Base-by-base conservation (phyloP, 2,113 vertebrate genomes). In the Formicarius rufipectus region DNA sequence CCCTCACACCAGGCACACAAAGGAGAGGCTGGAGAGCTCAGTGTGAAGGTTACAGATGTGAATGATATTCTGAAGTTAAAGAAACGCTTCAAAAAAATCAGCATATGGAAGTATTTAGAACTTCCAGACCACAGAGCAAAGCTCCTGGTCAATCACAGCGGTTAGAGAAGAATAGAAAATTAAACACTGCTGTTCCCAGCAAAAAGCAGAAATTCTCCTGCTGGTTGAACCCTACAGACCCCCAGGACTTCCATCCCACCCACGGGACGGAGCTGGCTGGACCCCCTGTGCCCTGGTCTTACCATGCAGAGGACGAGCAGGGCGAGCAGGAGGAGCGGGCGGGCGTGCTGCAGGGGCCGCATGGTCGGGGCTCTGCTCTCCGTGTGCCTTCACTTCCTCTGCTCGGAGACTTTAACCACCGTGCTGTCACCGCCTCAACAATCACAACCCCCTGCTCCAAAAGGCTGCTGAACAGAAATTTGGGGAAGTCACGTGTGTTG, bases 41-140 rank as follows among this genome's bases (percentile, higher is more conserved):
- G 42, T 0, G 15, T 0, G 0, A 49, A 42, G 17, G 6, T 37
- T 53, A 15, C 12, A 2, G 64, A 12, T 5, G 9, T 0, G 1
- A 13, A 2, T 0, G 12, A 12, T 4, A 2, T 12, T 19, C 28
- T 42, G 9, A 18, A 44, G 9, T 4, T 0, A 28, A 62, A 69
- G 45, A 39, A 59, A 22, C 0, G 0, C n/a, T 8, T 39, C 4
- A 5, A 22, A 28, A 28, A 77, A 68, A n/a, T 16, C 85, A 20
- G 8, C 1, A 0, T 2, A 3, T 14, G 31, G 44, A 40, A 56
- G 14, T 1, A 49, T 33, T 37, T 9, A 31, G 14, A 49, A 10
- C 28, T 44, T 9, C 13, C 17, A 44, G 66, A 50, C 9, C 30
- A 1, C 47, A 10, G 50, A 3, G 1, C 74, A 49, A 37, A 74